Conservation (phyloP, 2,888 invertebrate genomes). For the Oligia latruncula region DNA sequence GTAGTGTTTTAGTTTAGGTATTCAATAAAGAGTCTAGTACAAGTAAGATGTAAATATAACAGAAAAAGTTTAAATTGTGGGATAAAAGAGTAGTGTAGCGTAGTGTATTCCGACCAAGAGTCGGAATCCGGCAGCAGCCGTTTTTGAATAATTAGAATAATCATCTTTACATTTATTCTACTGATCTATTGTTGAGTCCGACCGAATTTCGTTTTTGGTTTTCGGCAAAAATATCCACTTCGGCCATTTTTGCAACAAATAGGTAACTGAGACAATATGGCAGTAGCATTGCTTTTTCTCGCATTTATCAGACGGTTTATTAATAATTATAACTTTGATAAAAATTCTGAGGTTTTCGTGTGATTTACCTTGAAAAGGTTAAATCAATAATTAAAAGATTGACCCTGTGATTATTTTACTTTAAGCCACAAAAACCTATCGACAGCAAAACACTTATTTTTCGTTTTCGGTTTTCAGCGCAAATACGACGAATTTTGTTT, state of each 20-base stretch:
- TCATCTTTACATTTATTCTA: constrained; percentile 2
- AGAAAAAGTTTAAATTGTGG: background rate
- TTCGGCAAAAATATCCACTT: background rate
- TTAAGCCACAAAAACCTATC: background rate
- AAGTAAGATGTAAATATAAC: constrained; percentile 29
- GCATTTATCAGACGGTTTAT: background rate
- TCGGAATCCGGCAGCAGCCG: constrained; percentile 8
- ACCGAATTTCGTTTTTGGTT: background rate
- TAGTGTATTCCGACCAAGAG: constrained; percentile 18
- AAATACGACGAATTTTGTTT: background rate
- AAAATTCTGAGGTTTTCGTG: background rate
- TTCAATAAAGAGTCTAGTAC: constrained; percentile 7
- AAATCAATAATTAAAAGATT: background rate
- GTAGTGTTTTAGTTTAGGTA: constrained; percentile 12
- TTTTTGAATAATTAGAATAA: constrained; percentile 13
- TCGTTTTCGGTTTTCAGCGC: background rate
- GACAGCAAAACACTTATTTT: background rate
- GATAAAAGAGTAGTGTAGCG: constrained; percentile 28
- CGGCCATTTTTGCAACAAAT: background rate
- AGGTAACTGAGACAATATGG: background rate
- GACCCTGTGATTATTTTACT: background rate
- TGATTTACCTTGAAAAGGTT: background rate
- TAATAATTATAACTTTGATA: background rate
- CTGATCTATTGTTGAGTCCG: background rate
- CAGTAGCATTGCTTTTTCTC: background rate